phyloP scores from a whole-genome alignment of 2,797 vertebrate species.

The Thaleichthys pacificus region DNA sequence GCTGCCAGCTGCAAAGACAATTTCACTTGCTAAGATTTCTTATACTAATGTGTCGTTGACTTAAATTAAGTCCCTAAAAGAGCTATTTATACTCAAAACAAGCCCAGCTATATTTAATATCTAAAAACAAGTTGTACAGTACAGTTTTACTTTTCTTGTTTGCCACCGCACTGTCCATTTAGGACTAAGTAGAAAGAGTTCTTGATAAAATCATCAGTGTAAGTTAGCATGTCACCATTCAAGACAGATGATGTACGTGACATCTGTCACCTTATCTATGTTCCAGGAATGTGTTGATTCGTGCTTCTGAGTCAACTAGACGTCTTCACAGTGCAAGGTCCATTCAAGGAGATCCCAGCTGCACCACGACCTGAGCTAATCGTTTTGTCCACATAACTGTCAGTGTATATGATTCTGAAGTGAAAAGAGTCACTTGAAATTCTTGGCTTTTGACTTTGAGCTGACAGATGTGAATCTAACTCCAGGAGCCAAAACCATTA shows the following conservation, averaged over 20 bases:
- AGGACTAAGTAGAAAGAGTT: no score
- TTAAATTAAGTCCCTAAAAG: no score
- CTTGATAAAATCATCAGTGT: neutral
- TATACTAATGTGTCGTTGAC: neutral
- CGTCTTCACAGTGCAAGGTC: neutral
- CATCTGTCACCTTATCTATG: slow-evolving; percentile 1
- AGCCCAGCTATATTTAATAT: no score
- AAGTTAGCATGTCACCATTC: neutral
- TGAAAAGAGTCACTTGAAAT: neutral
- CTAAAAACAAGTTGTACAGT: no score
- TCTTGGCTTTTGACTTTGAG: neutral
- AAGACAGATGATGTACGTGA: neutral
- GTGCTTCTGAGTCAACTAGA: neutral
- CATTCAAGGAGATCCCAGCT: neutral
- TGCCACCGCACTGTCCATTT: no score
- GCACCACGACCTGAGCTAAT: neutral
- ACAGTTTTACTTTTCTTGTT: no score
- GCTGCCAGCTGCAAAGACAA: slow-evolving; percentile 13
- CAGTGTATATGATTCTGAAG: neutral
- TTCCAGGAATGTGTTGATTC: slow-evolving; percentile 5
- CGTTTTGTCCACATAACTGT: neutral
- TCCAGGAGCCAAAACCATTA: neutral
- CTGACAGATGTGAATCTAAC: neutral
- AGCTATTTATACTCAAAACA: no score
- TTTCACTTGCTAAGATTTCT: slow-evolving; percentile 11